A percentile compares a stretch with the other conserved stretches of the same genome.
phyloP scores from a whole-genome alignment of 1,140 invertebrate genomes.

The Onthophagus taurus region DNA sequence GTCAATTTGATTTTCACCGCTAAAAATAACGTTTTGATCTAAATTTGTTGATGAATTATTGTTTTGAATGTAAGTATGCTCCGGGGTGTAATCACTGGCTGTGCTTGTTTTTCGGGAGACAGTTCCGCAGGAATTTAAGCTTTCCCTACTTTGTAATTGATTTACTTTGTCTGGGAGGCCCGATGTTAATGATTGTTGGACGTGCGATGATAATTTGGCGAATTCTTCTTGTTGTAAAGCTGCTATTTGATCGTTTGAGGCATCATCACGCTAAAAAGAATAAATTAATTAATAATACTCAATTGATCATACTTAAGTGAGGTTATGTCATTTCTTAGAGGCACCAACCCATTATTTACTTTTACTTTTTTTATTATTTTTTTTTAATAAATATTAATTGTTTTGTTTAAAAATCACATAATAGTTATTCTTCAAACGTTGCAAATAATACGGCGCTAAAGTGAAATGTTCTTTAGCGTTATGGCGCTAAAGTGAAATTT shows the following conservation, averaged over 20 bases:
- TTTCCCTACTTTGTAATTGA: conserved; percentile 36
- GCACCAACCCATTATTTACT: too few relatives aligned
- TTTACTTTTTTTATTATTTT: too few relatives aligned
- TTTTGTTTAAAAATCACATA: too few relatives aligned
- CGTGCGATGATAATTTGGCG: background rate
- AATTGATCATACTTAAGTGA: too few relatives aligned
- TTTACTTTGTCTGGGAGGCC: conserved; percentile 31
- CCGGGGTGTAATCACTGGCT: conserved; percentile 45
- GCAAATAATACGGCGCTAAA: too few relatives aligned
- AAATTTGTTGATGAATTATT: conserved; percentile 10
- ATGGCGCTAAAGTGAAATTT: too few relatives aligned
- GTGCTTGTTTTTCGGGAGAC: conserved; percentile 45
- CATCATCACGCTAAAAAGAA: conserved; percentile 39
- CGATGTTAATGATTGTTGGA: conserved; percentile 29
- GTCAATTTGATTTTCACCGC: conserved; percentile 18
- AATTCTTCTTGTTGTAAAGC: conserved; percentile 10
- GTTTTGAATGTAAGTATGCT: conserved; percentile 38
- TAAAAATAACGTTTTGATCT: conserved; percentile 22
- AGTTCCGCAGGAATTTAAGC: conserved; percentile 40
- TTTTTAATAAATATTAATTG: too few relatives aligned
- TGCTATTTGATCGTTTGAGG: conserved; percentile 24
- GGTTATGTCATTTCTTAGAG: too few relatives aligned
- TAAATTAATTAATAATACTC: too few relatives aligned
- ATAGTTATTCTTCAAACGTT: too few relatives aligned
- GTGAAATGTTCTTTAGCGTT: too few relatives aligned